These are phyloP conservation scores for Tenthredo amoena DNA, from an alignment of 2,888 invertebrate species.

Conservation along the genomic window DNA sequence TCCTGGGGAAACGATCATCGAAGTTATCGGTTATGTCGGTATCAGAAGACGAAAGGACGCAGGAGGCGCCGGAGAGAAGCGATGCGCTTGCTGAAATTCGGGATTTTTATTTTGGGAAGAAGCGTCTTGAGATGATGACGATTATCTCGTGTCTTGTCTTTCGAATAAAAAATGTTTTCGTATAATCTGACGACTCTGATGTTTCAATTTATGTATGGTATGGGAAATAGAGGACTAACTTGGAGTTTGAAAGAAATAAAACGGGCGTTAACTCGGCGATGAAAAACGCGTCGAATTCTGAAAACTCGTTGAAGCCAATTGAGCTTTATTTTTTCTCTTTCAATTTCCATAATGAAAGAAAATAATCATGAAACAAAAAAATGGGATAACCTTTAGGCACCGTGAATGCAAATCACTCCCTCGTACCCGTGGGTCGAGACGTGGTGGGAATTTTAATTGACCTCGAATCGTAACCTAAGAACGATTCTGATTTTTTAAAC, in stretches of 20 bases:
- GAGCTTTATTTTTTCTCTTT: background rate
- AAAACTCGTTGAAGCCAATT: conserved; percentile 50
- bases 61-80: background rate
- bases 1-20: conserved; percentile 75
- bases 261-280: conserved; percentile 41
- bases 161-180: background rate
- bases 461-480: background rate
- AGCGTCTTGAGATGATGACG: background rate
- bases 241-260: conserved; percentile 11
- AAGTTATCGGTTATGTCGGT: conserved; percentile 79
- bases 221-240: background rate
- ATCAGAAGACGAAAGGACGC: conserved; percentile 74
- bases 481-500: conserved; percentile 1
- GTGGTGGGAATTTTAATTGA: conserved; percentile 33
- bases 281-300: conserved; percentile 10
- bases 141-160: background rate
- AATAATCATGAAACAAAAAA: background rate
- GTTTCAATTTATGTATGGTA: background rate
- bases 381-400: conserved; percentile 12
- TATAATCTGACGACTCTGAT: background rate
- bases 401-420: conserved; percentile 30
- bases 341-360: background rate
- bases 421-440: conserved; percentile 12
- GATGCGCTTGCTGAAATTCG: conserved; percentile 21
- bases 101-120: background rate